Conservation (phyloP, 2,113 vertebrate genomes). For the Petromus typicus region DNA sequence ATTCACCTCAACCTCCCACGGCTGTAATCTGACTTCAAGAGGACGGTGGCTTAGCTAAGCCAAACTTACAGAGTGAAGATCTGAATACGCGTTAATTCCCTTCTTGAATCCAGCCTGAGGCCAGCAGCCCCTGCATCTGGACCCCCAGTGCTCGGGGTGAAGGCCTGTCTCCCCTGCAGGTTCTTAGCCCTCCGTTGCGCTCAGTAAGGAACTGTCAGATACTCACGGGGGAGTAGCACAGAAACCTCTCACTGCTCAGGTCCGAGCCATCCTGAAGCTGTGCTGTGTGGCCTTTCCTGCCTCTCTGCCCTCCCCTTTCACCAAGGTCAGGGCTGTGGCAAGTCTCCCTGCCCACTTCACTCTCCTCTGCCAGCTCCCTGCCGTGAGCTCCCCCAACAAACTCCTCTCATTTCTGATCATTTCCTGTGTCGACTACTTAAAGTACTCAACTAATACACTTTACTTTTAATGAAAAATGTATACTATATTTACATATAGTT, state of each 20-base stretch:
- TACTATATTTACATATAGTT: neutral
- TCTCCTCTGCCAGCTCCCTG: no score
- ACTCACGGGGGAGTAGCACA: neutral
- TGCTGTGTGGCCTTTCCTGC: neutral
- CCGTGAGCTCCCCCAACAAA: neutral
- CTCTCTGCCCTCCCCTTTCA: neutral
- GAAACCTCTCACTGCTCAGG: neutral
- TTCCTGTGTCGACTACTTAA: neutral
- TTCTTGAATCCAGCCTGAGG: no score
- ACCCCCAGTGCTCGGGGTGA: neutral
- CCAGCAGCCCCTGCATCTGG: no score
- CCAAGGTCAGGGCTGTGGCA: accelerated
- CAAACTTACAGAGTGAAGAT: no score
- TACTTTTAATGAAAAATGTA: neutral
- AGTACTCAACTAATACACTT: neutral
- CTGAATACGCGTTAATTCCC: no score
- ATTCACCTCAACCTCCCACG: no score
- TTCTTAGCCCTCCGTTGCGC: neutral
- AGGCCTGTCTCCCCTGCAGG: neutral
- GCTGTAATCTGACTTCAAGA: no score
- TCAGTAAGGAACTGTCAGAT: neutral
- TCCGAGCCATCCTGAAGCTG: neutral
- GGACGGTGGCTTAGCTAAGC: no score
- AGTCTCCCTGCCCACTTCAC: neutral
- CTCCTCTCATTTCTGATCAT: neutral